These are phyloP conservation scores for Pygoscelis adeliae DNA, from an alignment of 2,113 vertebrate genomes.

Conservation along the genomic window DNA sequence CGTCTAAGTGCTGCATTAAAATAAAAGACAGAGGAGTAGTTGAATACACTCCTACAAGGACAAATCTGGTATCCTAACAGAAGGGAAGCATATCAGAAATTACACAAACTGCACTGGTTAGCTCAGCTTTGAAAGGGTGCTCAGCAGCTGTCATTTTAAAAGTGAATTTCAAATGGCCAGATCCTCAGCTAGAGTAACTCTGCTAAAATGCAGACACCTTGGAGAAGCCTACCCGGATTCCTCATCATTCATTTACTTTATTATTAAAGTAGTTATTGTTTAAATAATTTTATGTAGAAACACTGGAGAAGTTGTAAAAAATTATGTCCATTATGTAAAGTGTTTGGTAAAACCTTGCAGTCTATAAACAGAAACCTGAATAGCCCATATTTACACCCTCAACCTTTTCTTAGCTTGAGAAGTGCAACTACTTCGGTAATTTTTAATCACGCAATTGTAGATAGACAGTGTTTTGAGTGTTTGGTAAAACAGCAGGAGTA, in stretches of 20 bases:
- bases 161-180: background rate
- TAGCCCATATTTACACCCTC: background rate
- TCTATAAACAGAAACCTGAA: background rate
- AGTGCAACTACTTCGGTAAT: background rate
- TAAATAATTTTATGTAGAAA: background rate
- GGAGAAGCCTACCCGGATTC: background rate
- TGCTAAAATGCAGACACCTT: background rate
- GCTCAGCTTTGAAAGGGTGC: background rate
- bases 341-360: background rate
- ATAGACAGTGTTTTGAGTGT: background rate
- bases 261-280: background rate
- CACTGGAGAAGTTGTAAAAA: background rate
- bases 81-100: background rate
- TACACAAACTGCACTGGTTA: background rate
- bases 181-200: background rate
- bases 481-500: background rate
- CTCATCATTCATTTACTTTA: background rate
- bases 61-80: background rate
- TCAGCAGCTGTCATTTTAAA: background rate
- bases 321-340: background rate
- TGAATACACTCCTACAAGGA: background rate
- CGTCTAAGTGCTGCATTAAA: background rate
- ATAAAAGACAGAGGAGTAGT: background rate
- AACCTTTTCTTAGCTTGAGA: background rate
- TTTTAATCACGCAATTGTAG: background rate